These are phyloP conservation scores for Andrena trimmerana DNA, from an alignment of 2,888 invertebrate species.

Conservation along the genomic window DNA sequence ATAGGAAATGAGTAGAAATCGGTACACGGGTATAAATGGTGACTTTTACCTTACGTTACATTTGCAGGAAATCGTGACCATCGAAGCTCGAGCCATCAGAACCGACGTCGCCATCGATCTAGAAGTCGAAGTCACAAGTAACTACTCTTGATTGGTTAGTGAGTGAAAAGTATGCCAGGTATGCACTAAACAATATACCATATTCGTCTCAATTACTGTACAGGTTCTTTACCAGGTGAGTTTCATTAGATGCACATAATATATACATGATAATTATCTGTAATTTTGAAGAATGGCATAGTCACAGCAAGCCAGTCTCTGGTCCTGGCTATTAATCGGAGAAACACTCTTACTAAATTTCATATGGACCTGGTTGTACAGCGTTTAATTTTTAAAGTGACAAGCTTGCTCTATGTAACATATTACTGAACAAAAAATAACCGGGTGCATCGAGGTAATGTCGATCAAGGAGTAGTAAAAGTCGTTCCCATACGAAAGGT, in stretches of 20 bases:
- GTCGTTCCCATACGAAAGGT: conserved; percentile 65
- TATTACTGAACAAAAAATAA: conserved; percentile 60
- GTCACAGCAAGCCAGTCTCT: conserved; percentile 73
- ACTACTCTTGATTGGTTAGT: conserved; percentile 85
- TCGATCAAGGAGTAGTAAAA: conserved; percentile 67
- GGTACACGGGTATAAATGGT: no score
- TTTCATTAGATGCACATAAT: conserved; percentile 83
- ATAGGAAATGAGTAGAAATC: no score
- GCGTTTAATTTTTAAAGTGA: conserved; percentile 70
- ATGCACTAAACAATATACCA: conserved; percentile 83
- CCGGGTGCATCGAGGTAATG: conserved; percentile 63
- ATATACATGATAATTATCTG: conserved; percentile 80
- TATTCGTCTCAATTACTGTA: conserved; percentile 85
- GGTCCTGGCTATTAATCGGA: conserved; percentile 71
- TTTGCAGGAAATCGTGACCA: conserved; percentile 81
- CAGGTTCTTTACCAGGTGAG: conserved; percentile 84
- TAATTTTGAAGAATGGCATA: conserved; percentile 76
- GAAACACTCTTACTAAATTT: conserved; percentile 71
- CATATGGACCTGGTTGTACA: conserved; percentile 70
- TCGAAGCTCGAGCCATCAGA: conserved; percentile 82
- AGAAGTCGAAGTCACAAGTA: conserved; percentile 85
- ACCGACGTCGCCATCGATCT: conserved; percentile 83
- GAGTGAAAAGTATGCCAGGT: conserved; percentile 85
- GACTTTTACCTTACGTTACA: not conserved
- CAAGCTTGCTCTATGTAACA: conserved; percentile 68